These are phyloP conservation scores for Halcyon chelicuti DNA, from an alignment of 2,797 vertebrate genomes.

Conservation along the genomic window DNA sequence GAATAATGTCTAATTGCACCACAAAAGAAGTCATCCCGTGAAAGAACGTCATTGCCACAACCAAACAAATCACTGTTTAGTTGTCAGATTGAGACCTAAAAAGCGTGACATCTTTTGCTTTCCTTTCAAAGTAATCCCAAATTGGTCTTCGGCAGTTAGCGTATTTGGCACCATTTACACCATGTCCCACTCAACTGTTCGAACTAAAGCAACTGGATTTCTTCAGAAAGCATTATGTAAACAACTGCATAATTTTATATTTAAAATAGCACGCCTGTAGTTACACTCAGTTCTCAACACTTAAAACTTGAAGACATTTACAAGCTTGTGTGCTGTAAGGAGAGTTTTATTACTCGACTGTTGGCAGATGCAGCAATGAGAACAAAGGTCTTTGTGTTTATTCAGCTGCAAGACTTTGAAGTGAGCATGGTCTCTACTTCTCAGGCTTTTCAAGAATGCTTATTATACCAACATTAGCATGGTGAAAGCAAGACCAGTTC, in stretches of 20 bases:
- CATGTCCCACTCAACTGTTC: background rate
- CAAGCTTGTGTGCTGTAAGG: background rate
- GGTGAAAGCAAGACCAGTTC: background rate
- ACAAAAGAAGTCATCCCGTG: background rate
- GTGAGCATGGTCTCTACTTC: background rate
- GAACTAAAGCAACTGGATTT: background rate
- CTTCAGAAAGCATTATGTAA: background rate
- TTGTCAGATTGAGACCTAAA: background rate
- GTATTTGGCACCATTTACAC: background rate
- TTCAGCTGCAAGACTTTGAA: constrained; percentile 61
- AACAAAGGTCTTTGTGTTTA: constrained; percentile 42
- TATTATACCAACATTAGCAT: background rate
- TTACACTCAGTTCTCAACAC: background rate
- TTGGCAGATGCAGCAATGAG: constrained; percentile 1
- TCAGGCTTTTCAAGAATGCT: constrained; percentile 20
- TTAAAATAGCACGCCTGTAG: background rate
- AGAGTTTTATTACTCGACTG: background rate
- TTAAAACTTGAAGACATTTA: constrained; percentile 8
- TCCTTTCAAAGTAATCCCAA: background rate
- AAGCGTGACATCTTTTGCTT: background rate
- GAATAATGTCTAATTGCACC: background rate
- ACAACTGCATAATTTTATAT: background rate
- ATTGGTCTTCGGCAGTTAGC: background rate
- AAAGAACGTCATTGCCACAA: background rate
- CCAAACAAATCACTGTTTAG: background rate